A percentile compares a stretch with the other conserved stretches of the same genome.
These are phyloP conservation scores for Caranx ignobilis DNA, from an alignment of 2,113 vertebrate genomes.

Conservation along the genomic window DNA sequence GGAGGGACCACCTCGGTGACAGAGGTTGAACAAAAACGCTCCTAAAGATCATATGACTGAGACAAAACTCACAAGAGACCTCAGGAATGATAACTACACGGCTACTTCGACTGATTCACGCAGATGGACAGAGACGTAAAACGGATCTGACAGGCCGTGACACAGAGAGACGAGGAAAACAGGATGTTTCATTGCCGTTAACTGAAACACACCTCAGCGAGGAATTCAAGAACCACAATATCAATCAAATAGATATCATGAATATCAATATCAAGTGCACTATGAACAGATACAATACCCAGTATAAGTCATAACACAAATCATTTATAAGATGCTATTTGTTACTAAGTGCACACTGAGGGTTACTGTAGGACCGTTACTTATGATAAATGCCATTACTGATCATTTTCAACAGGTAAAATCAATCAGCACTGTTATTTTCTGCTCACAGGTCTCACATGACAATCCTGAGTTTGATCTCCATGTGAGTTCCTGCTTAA, in stretches of 20 bases:
- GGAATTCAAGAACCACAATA: not conserved
- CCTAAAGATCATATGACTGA: constrained; percentile 49
- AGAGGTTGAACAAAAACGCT: constrained; percentile 33
- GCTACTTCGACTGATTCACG: constrained; percentile 12
- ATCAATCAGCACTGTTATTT: too few species aligned
- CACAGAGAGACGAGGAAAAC: not conserved
- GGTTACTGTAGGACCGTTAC: too few species aligned
- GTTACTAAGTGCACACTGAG: too few species aligned
- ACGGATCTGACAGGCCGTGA: not conserved
- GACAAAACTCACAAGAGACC: constrained; percentile 55
- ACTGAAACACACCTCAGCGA: not conserved
- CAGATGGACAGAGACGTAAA: constrained; percentile 26
- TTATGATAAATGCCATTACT: too few species aligned
- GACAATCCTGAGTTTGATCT: too few species aligned
- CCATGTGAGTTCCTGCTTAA: too few species aligned
- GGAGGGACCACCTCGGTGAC: constrained; percentile 49
- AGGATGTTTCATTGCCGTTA: not conserved
- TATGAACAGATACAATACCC: too few species aligned
- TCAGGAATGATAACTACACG: constrained; percentile 63
- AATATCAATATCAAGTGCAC: not conserved
- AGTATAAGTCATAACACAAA: too few species aligned
- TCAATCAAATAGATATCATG: not conserved
- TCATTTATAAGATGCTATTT: too few species aligned
- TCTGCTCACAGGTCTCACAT: too few species aligned
- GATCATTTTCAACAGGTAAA: too few species aligned